Evolutionary conservation across 1,140 invertebrate genomes (phyloP), one percentile per base, ranked within the genome.

Genomic region (Drosophila sp.): DNA sequence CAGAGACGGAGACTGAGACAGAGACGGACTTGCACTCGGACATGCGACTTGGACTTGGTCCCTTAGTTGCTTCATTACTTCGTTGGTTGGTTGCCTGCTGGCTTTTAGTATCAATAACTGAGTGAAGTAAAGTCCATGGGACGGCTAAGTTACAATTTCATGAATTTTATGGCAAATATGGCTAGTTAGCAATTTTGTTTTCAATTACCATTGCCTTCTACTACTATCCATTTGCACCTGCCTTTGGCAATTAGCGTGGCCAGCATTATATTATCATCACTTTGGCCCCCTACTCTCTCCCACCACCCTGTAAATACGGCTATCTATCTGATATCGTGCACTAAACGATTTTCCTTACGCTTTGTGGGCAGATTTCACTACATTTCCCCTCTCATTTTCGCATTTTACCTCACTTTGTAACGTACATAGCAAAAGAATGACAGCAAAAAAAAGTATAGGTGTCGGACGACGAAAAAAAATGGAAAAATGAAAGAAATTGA

Each of bases 271-370:
- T 35, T 17, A 25, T 17, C 35, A 10, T 38, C 35, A 38, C 10
- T 38, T 38, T 38, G 17, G 27, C 10, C 7, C 17, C 27, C 10
- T 6, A 25, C 40, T 35, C 25, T 29, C 17, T 6, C 2, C 8
- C 8, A 38, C 3, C 0, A 11, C 10, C 17, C 17, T 17, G 1
- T 38, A 38, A 8, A 38, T 38, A 38, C 35, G 11, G 10, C 10
- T 3, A 30, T 30, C 1, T 66, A 35, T 66, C 58, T 55, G 66
- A 84, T 84, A 84, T 85, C 66, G 70, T 86, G 66, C 68, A 81
- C 70, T 78, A 75, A 85, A 86, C 76, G 78, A 70, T 66, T 81
- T 85, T 70, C 61, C 69, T 67, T 78, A 78, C 81, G 77, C 80
- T 84, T 70, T 68, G 30, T 63, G 68, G 54, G 54, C 80, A 79